These are phyloP conservation scores for Drosophila rhopaloa DNA, from an alignment of 1,140 invertebrate genomes.

Conservation along the genomic window DNA sequence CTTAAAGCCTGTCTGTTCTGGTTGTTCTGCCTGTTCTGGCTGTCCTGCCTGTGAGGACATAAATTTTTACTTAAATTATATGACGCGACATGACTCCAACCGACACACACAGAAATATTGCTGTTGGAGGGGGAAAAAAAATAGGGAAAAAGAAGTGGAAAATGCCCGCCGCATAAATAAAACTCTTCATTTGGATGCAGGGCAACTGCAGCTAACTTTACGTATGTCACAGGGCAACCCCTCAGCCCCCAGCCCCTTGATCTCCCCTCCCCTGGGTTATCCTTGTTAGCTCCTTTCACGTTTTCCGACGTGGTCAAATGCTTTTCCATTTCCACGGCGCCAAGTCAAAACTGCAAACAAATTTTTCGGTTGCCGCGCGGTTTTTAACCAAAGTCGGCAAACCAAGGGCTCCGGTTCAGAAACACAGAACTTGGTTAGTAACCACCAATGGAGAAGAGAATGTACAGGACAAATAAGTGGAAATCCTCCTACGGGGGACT, in stretches of 20 bases:
- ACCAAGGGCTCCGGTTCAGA: slow-evolving; percentile 3
- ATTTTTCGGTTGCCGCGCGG: slow-evolving; percentile 45
- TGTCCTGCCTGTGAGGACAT: slow-evolving; percentile 24
- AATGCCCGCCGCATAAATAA: slow-evolving; percentile 55
- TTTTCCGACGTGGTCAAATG: slow-evolving; percentile 66
- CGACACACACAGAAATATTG: slow-evolving; percentile 13
- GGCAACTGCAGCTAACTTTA: slow-evolving; percentile 54
- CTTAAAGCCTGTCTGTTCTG: too few relatives aligned
- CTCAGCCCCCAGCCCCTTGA: background rate
- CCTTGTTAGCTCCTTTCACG: slow-evolving; percentile 18
- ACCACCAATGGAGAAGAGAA: background rate
- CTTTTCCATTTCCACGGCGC: slow-evolving; percentile 57
- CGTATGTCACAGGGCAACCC: slow-evolving; percentile 22
- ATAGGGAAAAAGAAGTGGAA: slow-evolving; percentile 13
- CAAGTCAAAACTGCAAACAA: slow-evolving; percentile 59
- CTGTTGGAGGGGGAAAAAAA: background rate
- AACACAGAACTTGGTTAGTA: background rate
- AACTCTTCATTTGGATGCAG: slow-evolving; percentile 65
- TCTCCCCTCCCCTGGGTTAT: background rate
- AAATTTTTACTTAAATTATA: slow-evolving; percentile 59
- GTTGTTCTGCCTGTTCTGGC: too few relatives aligned
- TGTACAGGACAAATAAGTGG: background rate
- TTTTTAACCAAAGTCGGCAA: slow-evolving; percentile 20
- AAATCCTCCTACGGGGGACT: background rate
- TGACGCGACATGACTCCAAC: slow-evolving; percentile 24